These are phyloP conservation scores for Notiomystis cincta DNA, from an alignment of 2,113 vertebrate genomes.

Conservation along the genomic window DNA sequence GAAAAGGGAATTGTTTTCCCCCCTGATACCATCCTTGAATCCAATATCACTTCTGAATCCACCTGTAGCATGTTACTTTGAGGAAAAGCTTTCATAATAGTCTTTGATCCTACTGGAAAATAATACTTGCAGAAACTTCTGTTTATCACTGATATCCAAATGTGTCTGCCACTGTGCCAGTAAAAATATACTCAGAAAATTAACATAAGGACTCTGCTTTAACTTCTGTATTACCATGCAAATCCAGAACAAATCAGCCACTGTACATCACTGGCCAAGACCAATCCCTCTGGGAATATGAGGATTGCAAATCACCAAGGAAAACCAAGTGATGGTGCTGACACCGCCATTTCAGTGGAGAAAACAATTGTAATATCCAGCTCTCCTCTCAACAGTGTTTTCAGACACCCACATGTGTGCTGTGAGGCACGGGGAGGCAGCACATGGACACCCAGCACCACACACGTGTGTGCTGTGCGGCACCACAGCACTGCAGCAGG, in stretches of 20 bases:
- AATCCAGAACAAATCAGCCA: not conserved
- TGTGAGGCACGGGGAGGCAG: not conserved
- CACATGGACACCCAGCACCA: not conserved
- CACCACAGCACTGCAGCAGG: not conserved
- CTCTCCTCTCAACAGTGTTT: not conserved
- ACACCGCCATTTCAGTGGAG: not conserved
- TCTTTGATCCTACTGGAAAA: not conserved
- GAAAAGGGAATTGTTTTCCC: not conserved
- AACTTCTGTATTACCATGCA: not conserved
- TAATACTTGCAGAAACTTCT: not conserved
- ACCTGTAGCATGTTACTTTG: not conserved
- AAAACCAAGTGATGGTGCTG: not conserved
- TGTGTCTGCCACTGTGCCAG: not conserved
- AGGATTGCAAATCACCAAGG: not conserved
- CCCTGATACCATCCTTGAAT: not conserved
- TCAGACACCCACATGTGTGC: not conserved
- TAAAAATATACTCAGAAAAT: not conserved
- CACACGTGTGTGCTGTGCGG: fast-evolving
- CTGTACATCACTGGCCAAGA: not conserved
- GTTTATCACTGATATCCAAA: not conserved
- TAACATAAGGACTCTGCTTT: not conserved
- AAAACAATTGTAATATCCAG: not conserved
- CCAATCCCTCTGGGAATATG: not conserved
- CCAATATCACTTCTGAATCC: not conserved
- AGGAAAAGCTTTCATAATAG: not conserved